These are phyloP conservation scores for Drosophila conformis DNA, from an alignment of 2,888 invertebrate genomes.

Conservation along the genomic window DNA sequence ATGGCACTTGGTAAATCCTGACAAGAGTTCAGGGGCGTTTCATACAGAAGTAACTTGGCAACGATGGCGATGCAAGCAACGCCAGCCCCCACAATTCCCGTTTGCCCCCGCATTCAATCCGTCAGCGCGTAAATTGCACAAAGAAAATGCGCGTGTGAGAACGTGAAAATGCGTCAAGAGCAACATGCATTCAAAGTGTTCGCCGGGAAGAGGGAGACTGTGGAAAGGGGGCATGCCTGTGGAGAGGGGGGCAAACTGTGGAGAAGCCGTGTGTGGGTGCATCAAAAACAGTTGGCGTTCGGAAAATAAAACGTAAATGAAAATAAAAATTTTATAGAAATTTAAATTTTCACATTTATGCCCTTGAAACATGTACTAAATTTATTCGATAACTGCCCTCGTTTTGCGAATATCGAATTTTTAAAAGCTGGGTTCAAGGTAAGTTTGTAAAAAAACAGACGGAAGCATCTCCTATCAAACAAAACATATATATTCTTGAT, in stretches of 20 bases:
- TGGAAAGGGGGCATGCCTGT: not conserved
- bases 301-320: not conserved
- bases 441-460: not conserved
- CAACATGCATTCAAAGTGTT: constrained; percentile 45
- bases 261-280: constrained; percentile 1
- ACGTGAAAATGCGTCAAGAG: constrained; percentile 64
- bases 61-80: constrained; percentile 3
- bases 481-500: not conserved
- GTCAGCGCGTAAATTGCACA: constrained; percentile 33
- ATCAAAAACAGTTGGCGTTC: not conserved
- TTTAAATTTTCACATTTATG: not conserved
- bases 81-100: not conserved
- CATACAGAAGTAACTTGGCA: constrained; percentile 34
- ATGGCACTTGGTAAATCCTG: constrained; percentile 59
- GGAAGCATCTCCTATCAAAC: not conserved
- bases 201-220: not conserved
- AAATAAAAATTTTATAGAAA: not conserved
- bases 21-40: constrained; percentile 68
- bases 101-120: constrained; percentile 18
- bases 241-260: not conserved
- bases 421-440: not conserved
- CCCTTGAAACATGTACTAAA: not conserved
- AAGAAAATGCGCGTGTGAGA: constrained; percentile 59
- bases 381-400: not conserved
- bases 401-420: not conserved